phyloP scores from a whole-genome alignment of 1,140 invertebrate genomes.

The Drosophila nigrodunni region DNA sequence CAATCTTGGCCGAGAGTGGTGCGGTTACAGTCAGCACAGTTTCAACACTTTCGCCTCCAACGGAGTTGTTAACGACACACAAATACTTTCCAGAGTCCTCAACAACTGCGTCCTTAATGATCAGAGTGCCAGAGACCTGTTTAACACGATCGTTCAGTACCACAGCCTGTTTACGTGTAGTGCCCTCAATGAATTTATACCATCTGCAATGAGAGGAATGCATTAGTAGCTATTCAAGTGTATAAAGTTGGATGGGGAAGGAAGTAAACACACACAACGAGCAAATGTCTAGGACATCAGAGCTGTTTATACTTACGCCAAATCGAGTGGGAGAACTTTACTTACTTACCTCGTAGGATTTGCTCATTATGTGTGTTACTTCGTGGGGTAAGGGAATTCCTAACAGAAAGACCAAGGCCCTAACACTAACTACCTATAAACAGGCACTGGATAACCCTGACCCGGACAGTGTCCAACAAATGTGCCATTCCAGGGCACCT shows the following conservation, averaged over 20 bases:
- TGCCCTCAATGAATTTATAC: constrained; percentile 96
- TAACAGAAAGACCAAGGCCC: constrained; percentile 33
- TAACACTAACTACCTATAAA: constrained; percentile 87
- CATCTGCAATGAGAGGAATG: constrained; percentile 88
- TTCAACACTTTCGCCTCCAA: constrained; percentile 96
- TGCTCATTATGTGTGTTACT: constrained; percentile 62
- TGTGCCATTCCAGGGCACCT: constrained; percentile 47
- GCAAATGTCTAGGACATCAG: constrained; percentile 30
- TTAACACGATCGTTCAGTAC: constrained; percentile 94
- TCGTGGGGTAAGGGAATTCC: constrained; percentile 12
- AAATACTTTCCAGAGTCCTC: constrained; percentile 97
- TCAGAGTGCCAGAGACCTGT: constrained; percentile 96
- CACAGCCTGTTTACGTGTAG: constrained; percentile 92
- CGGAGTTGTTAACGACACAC: constrained; percentile 97
- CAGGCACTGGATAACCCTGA: constrained; percentile 89
- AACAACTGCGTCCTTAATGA: constrained; percentile 95
- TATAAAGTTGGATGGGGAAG: constrained; percentile 12
- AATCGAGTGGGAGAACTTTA: background rate
- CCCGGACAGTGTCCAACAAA: constrained; percentile 87
- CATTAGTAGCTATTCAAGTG: constrained; percentile 3
- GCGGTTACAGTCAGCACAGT: constrained; percentile 96
- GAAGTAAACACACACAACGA: constrained; percentile 63
- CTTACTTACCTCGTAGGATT: constrained; percentile 55
- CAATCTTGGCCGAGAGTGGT: constrained; percentile 93
- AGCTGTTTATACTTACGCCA: background rate